These are phyloP conservation scores for Sandelia bainsii DNA, from an alignment of 2,797 vertebrate species.

Conservation along the genomic window DNA sequence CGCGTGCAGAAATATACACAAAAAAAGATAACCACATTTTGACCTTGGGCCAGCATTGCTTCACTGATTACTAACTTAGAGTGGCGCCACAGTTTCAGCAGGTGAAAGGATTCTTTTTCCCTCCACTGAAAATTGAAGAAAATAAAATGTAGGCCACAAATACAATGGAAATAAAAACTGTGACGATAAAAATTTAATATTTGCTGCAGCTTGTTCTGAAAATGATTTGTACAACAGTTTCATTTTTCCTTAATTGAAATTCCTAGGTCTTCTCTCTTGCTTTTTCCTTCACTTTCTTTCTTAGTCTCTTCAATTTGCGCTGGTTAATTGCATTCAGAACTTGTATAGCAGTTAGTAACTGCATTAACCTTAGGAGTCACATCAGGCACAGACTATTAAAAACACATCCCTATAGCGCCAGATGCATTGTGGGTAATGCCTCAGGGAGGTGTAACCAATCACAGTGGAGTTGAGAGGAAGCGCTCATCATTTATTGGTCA, in stretches of 20 bases:
- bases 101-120: slow-evolving; percentile 10
- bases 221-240: slow-evolving; percentile 34
- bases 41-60: slow-evolving; percentile 30
- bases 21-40: slow-evolving; percentile 15
- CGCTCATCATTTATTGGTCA: slow-evolving; percentile 78
- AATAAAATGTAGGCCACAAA: slow-evolving; percentile 35
- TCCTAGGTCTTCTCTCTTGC: slow-evolving; percentile 43
- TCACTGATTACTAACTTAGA: slow-evolving; percentile 17
- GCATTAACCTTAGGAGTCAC: slow-evolving; percentile 73
- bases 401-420: slow-evolving; percentile 56
- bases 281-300: slow-evolving; percentile 37
- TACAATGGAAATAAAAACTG: slow-evolving; percentile 39
- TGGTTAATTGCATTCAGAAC: slow-evolving; percentile 70
- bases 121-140: slow-evolving; percentile 2
- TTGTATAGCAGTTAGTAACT: slow-evolving; percentile 53
- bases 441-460: slow-evolving; percentile 76
- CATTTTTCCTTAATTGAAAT: slow-evolving; percentile 62
- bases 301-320: slow-evolving; percentile 59
- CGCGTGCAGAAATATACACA: not conserved
- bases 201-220: slow-evolving; percentile 30
- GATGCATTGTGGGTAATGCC: slow-evolving; percentile 73
- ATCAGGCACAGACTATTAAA: slow-evolving; percentile 75
- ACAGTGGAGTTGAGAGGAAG: slow-evolving; percentile 62
- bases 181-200: slow-evolving; percentile 34
- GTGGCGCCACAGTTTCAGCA: not conserved